Evolutionary conservation across 1,140 invertebrate genomes (phyloP).

Genomic region (Chrysopa pallens): DNA sequence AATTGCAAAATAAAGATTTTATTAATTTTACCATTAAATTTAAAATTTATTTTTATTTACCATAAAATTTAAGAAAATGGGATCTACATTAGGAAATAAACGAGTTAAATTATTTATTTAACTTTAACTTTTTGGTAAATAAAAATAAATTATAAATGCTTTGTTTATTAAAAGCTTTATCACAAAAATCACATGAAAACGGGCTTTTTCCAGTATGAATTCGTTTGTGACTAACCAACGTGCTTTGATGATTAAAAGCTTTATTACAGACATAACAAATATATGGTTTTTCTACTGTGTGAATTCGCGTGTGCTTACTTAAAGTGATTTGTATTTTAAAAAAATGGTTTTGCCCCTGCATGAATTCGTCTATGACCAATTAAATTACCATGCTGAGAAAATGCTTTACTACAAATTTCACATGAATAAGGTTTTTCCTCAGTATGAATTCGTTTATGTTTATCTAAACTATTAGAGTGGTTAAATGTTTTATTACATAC

Average conservation of each 20-base stretch:
- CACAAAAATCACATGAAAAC: slow-evolving; percentile 7
- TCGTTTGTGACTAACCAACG: neutral
- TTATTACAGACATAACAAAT: neutral
- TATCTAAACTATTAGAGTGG: slow-evolving; percentile 5
- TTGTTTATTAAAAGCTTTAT: too few species aligned
- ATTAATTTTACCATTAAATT: too few species aligned
- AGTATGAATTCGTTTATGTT: slow-evolving; percentile 22
- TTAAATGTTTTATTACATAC: slow-evolving; percentile 8
- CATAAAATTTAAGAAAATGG: too few species aligned
- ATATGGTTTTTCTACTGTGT: neutral
- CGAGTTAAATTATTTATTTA: too few species aligned
- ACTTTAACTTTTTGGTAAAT: too few species aligned
- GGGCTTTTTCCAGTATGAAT: neutral
- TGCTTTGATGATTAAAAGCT: neutral
- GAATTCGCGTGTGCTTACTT: neutral
- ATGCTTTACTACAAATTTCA: slow-evolving; percentile 21
- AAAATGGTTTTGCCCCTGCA: neutral
- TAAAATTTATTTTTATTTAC: too few species aligned
- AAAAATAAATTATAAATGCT: too few species aligned
- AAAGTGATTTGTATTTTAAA: neutral
- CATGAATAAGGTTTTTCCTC: slow-evolving; percentile 29
- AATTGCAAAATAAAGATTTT: too few species aligned
- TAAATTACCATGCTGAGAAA: slow-evolving; percentile 1
- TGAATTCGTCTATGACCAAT: neutral
- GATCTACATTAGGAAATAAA: too few species aligned